Conservation (phyloP, 2,113 vertebrate species). For the Raphicerus campestris region DNA sequence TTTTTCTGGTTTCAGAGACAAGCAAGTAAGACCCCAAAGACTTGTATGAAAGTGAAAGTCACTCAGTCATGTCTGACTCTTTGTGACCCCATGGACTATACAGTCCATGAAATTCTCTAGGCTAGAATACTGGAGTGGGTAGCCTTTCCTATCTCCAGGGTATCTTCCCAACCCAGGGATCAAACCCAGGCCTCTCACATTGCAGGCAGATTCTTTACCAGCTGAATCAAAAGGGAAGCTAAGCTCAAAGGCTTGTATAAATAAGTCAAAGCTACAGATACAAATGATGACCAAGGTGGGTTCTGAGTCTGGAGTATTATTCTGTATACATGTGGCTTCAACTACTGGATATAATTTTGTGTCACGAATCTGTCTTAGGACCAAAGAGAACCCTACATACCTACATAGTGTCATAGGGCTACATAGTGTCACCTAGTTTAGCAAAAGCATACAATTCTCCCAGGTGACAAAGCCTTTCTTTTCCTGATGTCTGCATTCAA, state of each 20-base stretch:
- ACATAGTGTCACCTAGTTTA: neutral
- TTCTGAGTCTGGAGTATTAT: neutral
- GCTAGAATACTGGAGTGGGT: neutral
- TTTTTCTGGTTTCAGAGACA: slow-evolving; percentile 2
- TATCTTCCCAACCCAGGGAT: neutral
- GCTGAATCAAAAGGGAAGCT: neutral
- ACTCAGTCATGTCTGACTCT: neutral
- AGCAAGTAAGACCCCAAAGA: neutral
- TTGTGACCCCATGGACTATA: neutral
- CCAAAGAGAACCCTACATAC: neutral
- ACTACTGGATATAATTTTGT: neutral
- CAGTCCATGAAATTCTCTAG: neutral
- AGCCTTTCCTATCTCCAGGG: neutral
- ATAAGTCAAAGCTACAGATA: neutral
- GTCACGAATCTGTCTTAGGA: neutral
- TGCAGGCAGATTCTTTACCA: neutral
- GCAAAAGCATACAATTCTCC: neutral
- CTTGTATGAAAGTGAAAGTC: neutral
- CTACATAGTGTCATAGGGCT: neutral
- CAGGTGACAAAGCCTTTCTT: neutral
- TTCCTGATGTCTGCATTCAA: neutral
- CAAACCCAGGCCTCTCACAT: neutral
- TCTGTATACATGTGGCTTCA: neutral
- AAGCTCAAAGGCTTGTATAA: neutral
- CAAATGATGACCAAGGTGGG: neutral